Base-by-base conservation (phyloP, 2,113 vertebrate species). In the Tyto alba region DNA sequence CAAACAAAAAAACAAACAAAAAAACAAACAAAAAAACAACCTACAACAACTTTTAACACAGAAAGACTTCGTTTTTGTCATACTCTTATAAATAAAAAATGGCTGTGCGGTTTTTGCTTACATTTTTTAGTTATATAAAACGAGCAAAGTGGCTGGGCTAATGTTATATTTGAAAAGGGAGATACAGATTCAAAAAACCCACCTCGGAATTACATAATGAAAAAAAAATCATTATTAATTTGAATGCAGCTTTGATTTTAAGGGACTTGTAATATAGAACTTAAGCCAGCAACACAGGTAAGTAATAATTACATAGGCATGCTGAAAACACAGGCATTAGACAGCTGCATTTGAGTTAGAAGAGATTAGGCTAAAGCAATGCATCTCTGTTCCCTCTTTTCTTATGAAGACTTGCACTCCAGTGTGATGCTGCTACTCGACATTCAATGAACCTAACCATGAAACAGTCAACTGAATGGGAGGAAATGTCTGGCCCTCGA, bases 391-490 rank as follows among this genome's bases (percentile, higher is more conserved):
- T 85, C 36, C 41, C 22, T 73, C 30, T 79, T 30, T 55, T 66
- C 67, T 82, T 26, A 69, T 0, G 0, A 50, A 56, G 25, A 21
- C 14, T 69, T 0, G 0, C n/a, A 11, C 29, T 48, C 11, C 32
- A 27, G 34, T 10, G 25, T 23, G 38, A 76, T 7, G 75, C 45
- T 78, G 62, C 82, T 85, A 34, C n/a, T 36, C 25, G n/a, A 34
- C 20, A 62, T 10, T 63, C 52, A 67, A 4, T 6, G 20, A 60
- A 59, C 3, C 16, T 47, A 16, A 16, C 11, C 34, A 45, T 0
- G 2, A 40, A 90, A 41, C 14, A 26, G 52, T 62, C 3, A 34
- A 34, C 40, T 2, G 2, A 56, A 69, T 1, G 12, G 53, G 57
- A 66, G 87, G 38, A 72, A 80, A 75, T 18, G 66, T 13, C 25